Percentiles rank a stretch among this genome's conserved stretches.
These are phyloP conservation scores for Phymatocera aterrima DNA, from an alignment of 2,888 invertebrate species.

Conservation along the genomic window DNA sequence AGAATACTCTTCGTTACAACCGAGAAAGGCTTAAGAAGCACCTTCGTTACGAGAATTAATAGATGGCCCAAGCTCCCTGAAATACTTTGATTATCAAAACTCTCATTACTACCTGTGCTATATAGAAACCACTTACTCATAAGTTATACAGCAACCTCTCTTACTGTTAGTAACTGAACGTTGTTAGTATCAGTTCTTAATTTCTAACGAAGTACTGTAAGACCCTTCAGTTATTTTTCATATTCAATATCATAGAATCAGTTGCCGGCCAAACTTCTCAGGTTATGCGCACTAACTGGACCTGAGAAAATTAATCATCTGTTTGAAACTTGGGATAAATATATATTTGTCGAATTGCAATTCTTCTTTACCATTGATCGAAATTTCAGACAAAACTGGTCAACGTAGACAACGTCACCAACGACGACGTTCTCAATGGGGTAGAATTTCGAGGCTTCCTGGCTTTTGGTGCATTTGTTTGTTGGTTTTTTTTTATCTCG, in stretches of 20 bases:
- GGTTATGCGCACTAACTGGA: background rate
- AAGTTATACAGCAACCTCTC: background rate
- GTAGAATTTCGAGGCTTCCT: background rate
- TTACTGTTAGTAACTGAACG: background rate
- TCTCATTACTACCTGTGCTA: slow-evolving; percentile 19
- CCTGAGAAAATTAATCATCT: background rate
- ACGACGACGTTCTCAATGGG: slow-evolving; percentile 21
- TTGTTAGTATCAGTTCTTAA: slow-evolving; percentile 11
- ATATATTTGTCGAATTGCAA: background rate
- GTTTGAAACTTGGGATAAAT: background rate
- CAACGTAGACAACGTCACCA: background rate
- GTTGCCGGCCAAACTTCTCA: no score
- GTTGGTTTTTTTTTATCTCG: slow-evolving; percentile 4
- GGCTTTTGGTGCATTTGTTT: no score
- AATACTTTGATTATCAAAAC: slow-evolving; percentile 44
- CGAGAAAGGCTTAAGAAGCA: slow-evolving; percentile 35
- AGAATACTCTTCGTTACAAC: slow-evolving; percentile 43
- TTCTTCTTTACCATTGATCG: background rate
- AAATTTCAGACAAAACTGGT: slow-evolving; percentile 1
- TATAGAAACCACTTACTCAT: no score
- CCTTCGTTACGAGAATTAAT: slow-evolving; percentile 42
- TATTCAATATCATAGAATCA: no score
- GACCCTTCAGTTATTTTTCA: no score
- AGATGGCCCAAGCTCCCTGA: slow-evolving; percentile 29
- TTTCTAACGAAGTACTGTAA: no score